These are phyloP conservation scores for Trigoniulus corallinus DNA, from an alignment of 1,140 invertebrate genomes.

Conservation along the genomic window DNA sequence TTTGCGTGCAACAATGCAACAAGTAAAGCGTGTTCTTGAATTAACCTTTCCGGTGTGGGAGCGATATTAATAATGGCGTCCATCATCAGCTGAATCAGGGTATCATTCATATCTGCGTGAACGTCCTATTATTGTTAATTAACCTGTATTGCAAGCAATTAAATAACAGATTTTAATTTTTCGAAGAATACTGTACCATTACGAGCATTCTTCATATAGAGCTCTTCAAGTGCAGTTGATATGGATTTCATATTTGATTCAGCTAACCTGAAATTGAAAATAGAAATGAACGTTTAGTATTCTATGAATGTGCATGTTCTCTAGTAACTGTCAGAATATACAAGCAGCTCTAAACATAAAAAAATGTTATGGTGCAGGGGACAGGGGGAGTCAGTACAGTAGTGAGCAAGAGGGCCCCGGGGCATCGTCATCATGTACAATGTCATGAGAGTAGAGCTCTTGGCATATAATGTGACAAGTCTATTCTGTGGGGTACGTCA, in stretches of 20 bases:
- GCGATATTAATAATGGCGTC: slow-evolving; percentile 44
- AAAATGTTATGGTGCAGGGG: not conserved
- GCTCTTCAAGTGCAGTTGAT: slow-evolving; percentile 36
- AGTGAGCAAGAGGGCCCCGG: too few relatives aligned
- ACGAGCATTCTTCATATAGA: slow-evolving; percentile 24
- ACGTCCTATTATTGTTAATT: slow-evolving; percentile 56
- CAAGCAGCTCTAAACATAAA: not conserved
- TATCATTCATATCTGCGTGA: slow-evolving; percentile 67
- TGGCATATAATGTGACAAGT: too few relatives aligned
- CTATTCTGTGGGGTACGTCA: too few relatives aligned
- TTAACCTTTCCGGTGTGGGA: slow-evolving; percentile 53
- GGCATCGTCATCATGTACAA: too few relatives aligned
- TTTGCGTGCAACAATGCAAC: slow-evolving; percentile 74
- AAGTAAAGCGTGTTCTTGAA: slow-evolving; percentile 67
- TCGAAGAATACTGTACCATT: slow-evolving; percentile 39
- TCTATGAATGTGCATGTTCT: too few relatives aligned
- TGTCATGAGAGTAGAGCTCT: too few relatives aligned
- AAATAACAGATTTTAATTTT: slow-evolving; percentile 15
- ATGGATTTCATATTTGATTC: slow-evolving; percentile 77
- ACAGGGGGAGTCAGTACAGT: too few relatives aligned
- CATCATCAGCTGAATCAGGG: slow-evolving; percentile 45
- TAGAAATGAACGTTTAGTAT: too few relatives aligned
- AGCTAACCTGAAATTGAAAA: slow-evolving; percentile 33
- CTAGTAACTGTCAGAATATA: too few relatives aligned
- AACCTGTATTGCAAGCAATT: slow-evolving; percentile 19